Evolutionary conservation across 1,140 invertebrate genomes (phyloP), one percentile per base, ranked within the genome.

Genomic region (Periplaneta americana): DNA sequence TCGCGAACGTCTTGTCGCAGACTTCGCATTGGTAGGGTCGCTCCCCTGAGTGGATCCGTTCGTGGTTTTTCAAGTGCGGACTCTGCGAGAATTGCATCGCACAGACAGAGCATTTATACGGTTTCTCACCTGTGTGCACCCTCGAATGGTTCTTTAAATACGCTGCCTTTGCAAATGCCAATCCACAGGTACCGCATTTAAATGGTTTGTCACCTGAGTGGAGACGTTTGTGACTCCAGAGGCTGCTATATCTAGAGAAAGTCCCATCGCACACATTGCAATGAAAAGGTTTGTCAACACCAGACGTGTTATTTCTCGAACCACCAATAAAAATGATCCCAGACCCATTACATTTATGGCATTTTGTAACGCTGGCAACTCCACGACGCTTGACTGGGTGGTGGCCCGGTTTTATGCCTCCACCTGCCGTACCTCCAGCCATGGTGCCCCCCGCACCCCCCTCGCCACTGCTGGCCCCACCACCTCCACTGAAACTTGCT

Each of bases 141-240:
- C 95, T 91, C 39, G 94, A 94, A 87, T 97, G 96, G 87, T 99
- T 99, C 87, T 98, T 98, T 77, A 98, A 91, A 89, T 96, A 96
- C 13, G 95, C 95, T 74, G 95, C 95, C 88, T 96, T 95, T 34
- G 97, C 97, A 89, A 98, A 98, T 81, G 96, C 96, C 86, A 98
- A 93, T 34, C 96, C 96, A 89, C 97, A 99, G 57, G 97, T 95
- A 84, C 96, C 95, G 89, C 97, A 98, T 87, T 96, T 96, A 87
- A 96, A 96, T 84, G 96, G 95, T 88, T 97, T 97, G 87, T 97
- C 96, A 34, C 95, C 95, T 79, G 95, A 93, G 88, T 96, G 95
- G 83, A 96, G 89, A 85, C 95, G 93, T 87, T 96, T 95, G 86
- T 96, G 95, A 32, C 94, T 95, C 95, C 95, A 96, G 79, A 96